Base-by-base conservation (phyloP, 2,797 vertebrate species). In the Microctenopoma stevenorrisi region DNA sequence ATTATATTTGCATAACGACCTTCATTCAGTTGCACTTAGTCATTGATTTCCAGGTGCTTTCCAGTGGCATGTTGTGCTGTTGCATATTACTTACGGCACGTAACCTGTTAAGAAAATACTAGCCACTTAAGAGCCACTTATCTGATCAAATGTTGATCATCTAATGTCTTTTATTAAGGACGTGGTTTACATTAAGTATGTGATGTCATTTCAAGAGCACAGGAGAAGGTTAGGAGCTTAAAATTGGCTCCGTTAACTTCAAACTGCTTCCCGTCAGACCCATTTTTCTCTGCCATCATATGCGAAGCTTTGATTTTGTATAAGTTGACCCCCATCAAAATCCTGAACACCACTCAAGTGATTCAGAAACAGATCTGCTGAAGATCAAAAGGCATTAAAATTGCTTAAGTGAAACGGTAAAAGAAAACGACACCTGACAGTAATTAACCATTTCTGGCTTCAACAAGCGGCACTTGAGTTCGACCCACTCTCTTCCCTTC, bases 401-500 rank as follows among this genome's bases (percentile, higher is more conserved):
- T 47, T n/a, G 69, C 72, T 69, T 42, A 68, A 61, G 76, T 69
- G 60, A 58, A 62, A 57, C 26, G 28, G 57, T 69, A 8, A 73
- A 77, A 81, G 62, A 79, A 86, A 83, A 75, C 14, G 58, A 79
- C 64, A 76, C 65, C 78, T 88, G 87, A 91, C 85, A 88, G 79
- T 68, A 92, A 93, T 91, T 91, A 82, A 51, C 65, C 72, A 65
- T 84, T 92, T 88, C 71, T 81, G 62, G 85, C 85, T 90, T 87
- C 81, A 85, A 86, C 83, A 87, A 74, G 52, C 63, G 46, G 7
- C 68, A 64, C 64, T 81, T 22, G 0, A 63, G 62, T 68, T 78
- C 35, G 3, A 42, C 48, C 67, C 59, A 70, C 67, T 79, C 71
- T 22, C 22, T 22, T 22, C 22, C 22, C 22, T 22, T 22, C 33